A percentile compares a stretch with the other conserved stretches of the same genome.
Conservation (phyloP, 2,888 invertebrate genomes). For the Folsomia manolachei region DNA sequence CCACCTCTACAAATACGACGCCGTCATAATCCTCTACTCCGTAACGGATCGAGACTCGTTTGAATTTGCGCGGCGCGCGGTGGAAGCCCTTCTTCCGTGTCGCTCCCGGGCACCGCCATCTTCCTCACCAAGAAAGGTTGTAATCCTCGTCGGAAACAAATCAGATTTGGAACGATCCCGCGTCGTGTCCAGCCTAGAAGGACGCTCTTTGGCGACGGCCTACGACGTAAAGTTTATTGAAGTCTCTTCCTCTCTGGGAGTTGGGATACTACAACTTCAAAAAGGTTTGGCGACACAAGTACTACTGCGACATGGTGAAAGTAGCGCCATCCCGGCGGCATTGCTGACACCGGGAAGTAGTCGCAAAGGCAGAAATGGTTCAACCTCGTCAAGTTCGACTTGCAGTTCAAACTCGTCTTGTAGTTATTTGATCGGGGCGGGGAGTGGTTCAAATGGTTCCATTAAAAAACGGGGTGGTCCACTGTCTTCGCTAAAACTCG, state of each 20-base stretch:
- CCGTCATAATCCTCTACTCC: constrained; percentile 37
- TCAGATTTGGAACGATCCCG: constrained; percentile 39
- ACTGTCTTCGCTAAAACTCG: constrained; percentile 24
- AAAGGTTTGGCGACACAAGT: constrained; percentile 36
- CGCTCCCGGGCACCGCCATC: not conserved
- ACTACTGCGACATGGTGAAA: constrained; percentile 24
- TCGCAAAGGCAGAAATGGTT: constrained; percentile 20
- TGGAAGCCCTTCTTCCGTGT: constrained; percentile 24
- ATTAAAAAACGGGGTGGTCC: not conserved
- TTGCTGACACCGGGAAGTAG: not conserved
- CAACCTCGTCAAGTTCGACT: constrained; percentile 17
- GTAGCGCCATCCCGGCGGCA: constrained; percentile 17
- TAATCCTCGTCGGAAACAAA: constrained; percentile 41
- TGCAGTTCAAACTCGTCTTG: constrained; percentile 22
- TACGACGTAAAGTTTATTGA: constrained; percentile 38
- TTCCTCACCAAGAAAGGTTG: constrained; percentile 10
- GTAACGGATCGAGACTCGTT: constrained; percentile 38
- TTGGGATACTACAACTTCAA: constrained; percentile 31
- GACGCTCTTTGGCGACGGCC: constrained; percentile 31
- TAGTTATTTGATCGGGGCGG: constrained; percentile 6
- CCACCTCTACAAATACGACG: constrained; percentile 42
- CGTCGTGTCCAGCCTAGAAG: constrained; percentile 26
- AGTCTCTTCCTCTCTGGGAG: constrained; percentile 34
- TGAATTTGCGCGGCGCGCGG: constrained; percentile 31
- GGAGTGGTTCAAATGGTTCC: not conserved